Conservation (phyloP, 2,113 vertebrate species). For the Dolichallabes microphthalmus region DNA sequence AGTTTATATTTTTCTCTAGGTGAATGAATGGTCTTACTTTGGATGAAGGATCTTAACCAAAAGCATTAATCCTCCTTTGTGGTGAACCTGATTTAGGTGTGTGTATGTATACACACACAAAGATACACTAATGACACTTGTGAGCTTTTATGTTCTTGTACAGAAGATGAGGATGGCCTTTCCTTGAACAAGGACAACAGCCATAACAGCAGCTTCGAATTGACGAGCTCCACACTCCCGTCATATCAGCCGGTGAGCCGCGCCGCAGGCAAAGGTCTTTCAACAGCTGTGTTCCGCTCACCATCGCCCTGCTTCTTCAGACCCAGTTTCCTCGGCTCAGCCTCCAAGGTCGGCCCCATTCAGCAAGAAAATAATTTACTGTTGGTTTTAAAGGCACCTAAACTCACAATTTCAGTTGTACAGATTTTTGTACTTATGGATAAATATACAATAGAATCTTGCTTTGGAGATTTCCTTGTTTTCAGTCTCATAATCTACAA, state of each 20-base stretch:
- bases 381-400: not conserved
- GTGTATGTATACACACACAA: not conserved
- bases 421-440: not conserved
- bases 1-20: constrained; percentile 34
- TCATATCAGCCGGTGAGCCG: constrained; percentile 91
- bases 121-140: too few relatives aligned
- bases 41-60: not conserved
- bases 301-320: constrained; percentile 90
- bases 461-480: not conserved
- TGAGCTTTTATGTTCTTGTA: constrained; percentile 3
- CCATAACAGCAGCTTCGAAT: constrained; percentile 96
- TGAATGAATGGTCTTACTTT: not conserved
- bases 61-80: not conserved
- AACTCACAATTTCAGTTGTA: not conserved
- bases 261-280: constrained; percentile 69
- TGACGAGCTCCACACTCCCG: constrained; percentile 90
- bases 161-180: constrained; percentile 89
- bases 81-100: not conserved
- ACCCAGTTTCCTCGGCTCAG: constrained; percentile 86
- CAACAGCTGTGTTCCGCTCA: constrained; percentile 78
- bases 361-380: not conserved
- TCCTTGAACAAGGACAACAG: constrained; percentile 86
- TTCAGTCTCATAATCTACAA: not conserved
- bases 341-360: constrained; percentile 82
- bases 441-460: not conserved